A percentile compares a stretch with the other conserved stretches of the same genome.
phyloP scores from a whole-genome alignment of 2,888 invertebrate species.

The Theretra japonica region DNA sequence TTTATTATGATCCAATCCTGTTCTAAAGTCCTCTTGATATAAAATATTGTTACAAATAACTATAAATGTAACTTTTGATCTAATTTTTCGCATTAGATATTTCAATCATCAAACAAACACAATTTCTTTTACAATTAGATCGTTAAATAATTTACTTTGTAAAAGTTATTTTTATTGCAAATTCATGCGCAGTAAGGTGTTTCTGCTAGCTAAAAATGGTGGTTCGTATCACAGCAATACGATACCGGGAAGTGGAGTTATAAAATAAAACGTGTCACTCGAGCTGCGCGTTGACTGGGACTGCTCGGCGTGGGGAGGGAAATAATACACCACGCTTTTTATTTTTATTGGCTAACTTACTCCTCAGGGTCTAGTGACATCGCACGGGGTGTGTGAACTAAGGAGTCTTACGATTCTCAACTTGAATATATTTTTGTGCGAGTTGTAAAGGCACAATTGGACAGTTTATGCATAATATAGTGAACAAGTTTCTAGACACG shows the following conservation, averaged over 20 bases:
- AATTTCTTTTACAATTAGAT: no score
- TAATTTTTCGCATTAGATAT: no score
- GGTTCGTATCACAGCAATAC: neutral
- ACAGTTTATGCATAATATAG: no score
- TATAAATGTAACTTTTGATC: no score
- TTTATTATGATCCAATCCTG: no score
- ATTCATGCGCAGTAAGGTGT: neutral
- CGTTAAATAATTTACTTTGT: no score
- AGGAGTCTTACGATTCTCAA: neutral
- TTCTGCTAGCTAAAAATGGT: neutral
- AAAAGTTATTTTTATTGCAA: no score
- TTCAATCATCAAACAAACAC: no score
- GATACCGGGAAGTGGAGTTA: conserved; percentile 15
- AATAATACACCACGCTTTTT: neutral
- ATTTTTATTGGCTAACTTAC: neutral
- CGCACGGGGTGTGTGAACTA: neutral
- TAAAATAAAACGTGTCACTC: conserved; percentile 12
- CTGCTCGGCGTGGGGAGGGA: neutral
- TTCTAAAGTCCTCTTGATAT: no score
- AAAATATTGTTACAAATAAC: no score
- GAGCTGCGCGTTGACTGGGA: conserved; percentile 3
- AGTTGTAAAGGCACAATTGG: no score
- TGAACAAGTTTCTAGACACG: no score
- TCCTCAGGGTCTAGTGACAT: neutral
- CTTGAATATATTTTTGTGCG: neutral